Percentiles rank a stretch among this genome's conserved stretches.
Evolutionary conservation across 2,797 vertebrate genomes (phyloP).

Genomic region (Gambusia yucatana): DNA sequence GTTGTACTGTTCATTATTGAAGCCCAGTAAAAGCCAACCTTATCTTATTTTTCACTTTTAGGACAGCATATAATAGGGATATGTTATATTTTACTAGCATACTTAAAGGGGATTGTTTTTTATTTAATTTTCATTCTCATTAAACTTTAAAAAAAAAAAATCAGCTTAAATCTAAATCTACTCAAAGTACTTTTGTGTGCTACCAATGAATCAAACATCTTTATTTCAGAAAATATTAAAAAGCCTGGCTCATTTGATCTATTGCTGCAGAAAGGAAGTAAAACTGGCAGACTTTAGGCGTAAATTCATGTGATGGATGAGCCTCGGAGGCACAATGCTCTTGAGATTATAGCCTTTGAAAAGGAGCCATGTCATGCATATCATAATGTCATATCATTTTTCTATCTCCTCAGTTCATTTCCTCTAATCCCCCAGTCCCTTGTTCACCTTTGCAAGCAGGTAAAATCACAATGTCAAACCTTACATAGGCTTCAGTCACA

Average conservation of each 20-base stretch:
- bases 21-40: neutral
- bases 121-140: neutral
- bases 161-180: neutral
- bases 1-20: neutral
- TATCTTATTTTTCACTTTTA: neutral
- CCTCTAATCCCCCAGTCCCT: conserved; percentile 42
- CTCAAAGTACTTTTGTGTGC: neutral
- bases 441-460: conserved; percentile 43
- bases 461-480: conserved; percentile 32
- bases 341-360: conserved; percentile 42
- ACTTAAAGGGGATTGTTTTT: neutral
- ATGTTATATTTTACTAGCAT: conserved; percentile 8
- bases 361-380: conserved; percentile 42
- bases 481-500: conserved; percentile 10
- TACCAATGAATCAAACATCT: neutral
- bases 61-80: neutral
- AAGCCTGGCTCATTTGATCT: conserved; percentile 13
- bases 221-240: neutral
- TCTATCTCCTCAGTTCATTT: conserved; percentile 37
- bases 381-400: conserved; percentile 40
- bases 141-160: neutral
- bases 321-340: conserved; percentile 21
- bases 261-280: conserved; percentile 33
- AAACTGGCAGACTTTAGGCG: conserved; percentile 24
- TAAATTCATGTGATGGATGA: conserved; percentile 48